These are phyloP conservation scores for Lerista edwardsae DNA, from an alignment of 2,797 vertebrate species.

Conservation along the genomic window DNA sequence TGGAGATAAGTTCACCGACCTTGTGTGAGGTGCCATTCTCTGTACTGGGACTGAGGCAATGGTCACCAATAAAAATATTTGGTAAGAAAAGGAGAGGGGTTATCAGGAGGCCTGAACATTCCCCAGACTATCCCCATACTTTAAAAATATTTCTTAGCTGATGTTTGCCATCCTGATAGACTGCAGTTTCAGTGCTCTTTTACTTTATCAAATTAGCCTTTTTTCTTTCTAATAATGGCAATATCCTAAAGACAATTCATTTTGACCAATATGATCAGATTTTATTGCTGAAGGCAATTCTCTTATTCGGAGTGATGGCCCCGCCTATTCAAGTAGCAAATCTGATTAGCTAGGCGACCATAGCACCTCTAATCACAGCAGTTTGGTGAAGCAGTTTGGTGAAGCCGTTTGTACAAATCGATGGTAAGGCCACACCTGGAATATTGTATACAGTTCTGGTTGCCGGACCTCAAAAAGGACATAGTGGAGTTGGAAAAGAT, in stretches of 20 bases:
- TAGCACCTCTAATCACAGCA: no score
- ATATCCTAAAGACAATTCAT: not conserved
- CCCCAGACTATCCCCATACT: not conserved
- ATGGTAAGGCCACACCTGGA: no score
- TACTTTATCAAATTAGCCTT: not conserved
- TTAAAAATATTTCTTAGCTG: not conserved
- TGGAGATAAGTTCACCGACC: not conserved
- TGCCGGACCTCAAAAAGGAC: no score
- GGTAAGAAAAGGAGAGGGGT: no score
- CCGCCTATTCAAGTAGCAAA: not conserved
- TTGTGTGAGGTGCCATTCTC: not conserved
- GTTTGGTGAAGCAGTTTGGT: no score
- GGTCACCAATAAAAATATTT: not conserved
- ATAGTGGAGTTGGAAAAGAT: no score
- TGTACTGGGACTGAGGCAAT: not conserved
- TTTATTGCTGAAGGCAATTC: not conserved
- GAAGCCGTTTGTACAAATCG: no score
- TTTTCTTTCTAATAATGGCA: not conserved
- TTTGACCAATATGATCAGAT: no score
- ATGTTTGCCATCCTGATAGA: not conserved
- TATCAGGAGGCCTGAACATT: not conserved
- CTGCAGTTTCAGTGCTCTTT: not conserved
- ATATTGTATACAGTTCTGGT: no score
- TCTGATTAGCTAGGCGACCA: not conserved
- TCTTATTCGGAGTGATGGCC: not conserved